A percentile compares a stretch with the other conserved stretches of the same genome.
These are phyloP conservation scores for Pipra filicauda DNA, from an alignment of 2,113 vertebrate species.

Conservation along the genomic window DNA sequence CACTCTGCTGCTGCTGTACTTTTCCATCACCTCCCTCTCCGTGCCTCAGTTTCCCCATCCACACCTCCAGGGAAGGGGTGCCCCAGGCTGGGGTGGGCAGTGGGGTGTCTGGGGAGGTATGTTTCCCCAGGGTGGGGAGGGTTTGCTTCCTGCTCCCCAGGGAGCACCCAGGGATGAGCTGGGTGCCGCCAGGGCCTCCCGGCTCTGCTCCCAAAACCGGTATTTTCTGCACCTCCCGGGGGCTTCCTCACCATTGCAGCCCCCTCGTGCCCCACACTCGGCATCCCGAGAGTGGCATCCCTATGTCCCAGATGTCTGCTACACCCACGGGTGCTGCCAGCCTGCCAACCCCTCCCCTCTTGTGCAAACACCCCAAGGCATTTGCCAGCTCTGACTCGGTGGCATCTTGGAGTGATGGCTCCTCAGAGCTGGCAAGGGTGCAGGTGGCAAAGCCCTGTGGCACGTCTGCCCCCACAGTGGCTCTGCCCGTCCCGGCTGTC, in stretches of 20 bases:
- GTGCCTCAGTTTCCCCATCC: constrained; percentile 47
- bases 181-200: not conserved
- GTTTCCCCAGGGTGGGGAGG: not conserved
- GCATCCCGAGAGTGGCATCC: not conserved
- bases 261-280: rapidly evolving
- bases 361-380: not conserved
- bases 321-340: not conserved
- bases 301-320: not conserved
- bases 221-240: not conserved
- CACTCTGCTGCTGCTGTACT: not conserved
- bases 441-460: not conserved
- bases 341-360: constrained; percentile 43
- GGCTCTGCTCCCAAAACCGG: not conserved
- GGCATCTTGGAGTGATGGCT: not conserved
- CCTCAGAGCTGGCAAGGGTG: not conserved
- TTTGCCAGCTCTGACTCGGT: constrained; percentile 9
- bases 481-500: not conserved
- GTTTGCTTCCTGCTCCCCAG: not conserved
- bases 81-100: rapidly evolving
- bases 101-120: not conserved
- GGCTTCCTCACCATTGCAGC: rapidly evolving
- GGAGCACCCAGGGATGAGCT: not conserved
- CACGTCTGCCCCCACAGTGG: not conserved
- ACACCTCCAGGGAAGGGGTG: not conserved
- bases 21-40: not conserved